phyloP scores from a whole-genome alignment of 1,140 invertebrate species.

The Phthorimaea operculella region DNA sequence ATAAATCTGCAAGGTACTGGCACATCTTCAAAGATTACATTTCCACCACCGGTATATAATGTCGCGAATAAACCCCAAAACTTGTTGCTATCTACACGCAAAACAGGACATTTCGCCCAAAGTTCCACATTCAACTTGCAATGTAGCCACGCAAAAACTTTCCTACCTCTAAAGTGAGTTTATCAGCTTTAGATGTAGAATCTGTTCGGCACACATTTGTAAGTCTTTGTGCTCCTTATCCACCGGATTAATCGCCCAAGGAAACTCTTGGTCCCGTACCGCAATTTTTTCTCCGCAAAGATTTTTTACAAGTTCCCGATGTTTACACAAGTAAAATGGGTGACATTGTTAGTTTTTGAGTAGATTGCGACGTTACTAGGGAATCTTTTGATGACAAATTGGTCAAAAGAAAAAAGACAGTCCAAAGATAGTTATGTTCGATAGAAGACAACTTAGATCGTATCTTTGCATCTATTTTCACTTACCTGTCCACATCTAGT shows the following conservation, averaged over 20 bases:
- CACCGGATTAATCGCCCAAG: slow-evolving; percentile 54
- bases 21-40: too few relatives aligned
- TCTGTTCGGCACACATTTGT: slow-evolving; percentile 61
- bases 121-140: not conserved
- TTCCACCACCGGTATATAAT: too few relatives aligned
- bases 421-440: too few relatives aligned
- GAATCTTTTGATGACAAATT: too few relatives aligned
- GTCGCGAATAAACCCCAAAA: too few relatives aligned
- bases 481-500: too few relatives aligned
- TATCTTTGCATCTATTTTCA: too few relatives aligned
- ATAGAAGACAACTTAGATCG: too few relatives aligned
- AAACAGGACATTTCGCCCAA: not conserved
- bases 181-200: slow-evolving; percentile 59
- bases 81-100: not conserved
- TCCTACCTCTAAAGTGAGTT: slow-evolving; percentile 50
- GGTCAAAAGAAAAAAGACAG: too few relatives aligned
- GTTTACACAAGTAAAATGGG: slow-evolving; percentile 19
- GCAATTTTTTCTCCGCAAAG: slow-evolving; percentile 37
- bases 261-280: slow-evolving; percentile 41
- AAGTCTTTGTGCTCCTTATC: slow-evolving; percentile 53
- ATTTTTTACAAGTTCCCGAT: slow-evolving; percentile 38
- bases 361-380: not conserved
- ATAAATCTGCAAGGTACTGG: too few relatives aligned
- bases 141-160: slow-evolving; percentile 35
- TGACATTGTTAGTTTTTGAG: slow-evolving; percentile 17